Conservation (phyloP, 2,797 vertebrate species). For the Antennarius maculatus region DNA sequence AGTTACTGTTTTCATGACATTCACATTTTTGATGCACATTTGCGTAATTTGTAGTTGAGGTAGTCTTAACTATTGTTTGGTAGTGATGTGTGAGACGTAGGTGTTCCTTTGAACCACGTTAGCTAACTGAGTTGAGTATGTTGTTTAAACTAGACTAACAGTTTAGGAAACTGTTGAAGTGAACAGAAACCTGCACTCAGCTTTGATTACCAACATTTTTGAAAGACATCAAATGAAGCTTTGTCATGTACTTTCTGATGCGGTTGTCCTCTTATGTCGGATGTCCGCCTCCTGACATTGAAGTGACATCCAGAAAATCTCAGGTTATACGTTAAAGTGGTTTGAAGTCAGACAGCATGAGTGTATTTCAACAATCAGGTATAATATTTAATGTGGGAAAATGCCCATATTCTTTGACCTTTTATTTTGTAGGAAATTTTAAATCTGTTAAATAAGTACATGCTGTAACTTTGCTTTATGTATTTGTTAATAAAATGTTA, state of each 20-base stretch:
- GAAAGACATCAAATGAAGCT: too few species aligned
- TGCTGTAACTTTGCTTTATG: constrained; percentile 24
- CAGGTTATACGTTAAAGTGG: constrained; percentile 1
- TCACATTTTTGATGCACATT: background rate
- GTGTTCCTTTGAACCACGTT: background rate
- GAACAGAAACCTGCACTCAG: too few species aligned
- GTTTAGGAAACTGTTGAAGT: too few species aligned
- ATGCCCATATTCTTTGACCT: constrained; percentile 5
- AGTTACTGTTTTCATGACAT: background rate
- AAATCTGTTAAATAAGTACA: constrained; percentile 10
- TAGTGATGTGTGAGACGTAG: background rate
- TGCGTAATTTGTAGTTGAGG: background rate
- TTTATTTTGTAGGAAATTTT: background rate
- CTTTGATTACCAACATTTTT: background rate
- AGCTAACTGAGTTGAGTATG: background rate
- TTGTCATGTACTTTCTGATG: background rate
- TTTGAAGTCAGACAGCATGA: background rate
- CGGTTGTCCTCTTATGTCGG: background rate
- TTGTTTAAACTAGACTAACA: too few species aligned
- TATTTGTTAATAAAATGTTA: constrained; percentile 53
- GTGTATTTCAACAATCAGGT: background rate
- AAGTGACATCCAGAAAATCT: constrained; percentile 11
- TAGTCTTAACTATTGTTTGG: background rate
- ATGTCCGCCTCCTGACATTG: constrained; percentile 7
- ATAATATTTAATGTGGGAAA: background rate